A percentile compares a stretch with the other conserved stretches of the same genome.
Conservation (phyloP, 2,888 invertebrate species). For the Biston betularia region DNA sequence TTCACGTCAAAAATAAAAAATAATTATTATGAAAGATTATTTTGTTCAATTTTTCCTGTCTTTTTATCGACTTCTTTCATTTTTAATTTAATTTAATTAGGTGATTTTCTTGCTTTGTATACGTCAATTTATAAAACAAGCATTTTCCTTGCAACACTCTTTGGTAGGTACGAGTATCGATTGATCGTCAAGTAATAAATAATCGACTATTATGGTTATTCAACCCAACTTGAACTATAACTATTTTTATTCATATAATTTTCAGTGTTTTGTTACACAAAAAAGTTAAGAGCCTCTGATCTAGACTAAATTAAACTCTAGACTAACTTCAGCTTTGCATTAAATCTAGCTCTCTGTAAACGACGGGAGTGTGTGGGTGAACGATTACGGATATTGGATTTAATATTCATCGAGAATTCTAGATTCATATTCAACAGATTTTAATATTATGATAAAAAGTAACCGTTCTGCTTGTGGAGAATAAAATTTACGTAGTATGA, state of each 20-base stretch:
- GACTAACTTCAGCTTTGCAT: conserved; percentile 8
- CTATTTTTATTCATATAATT: neutral
- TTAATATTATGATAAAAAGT: conserved; percentile 20
- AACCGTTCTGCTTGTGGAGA: neutral
- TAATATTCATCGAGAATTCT: conserved; percentile 16
- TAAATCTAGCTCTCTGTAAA: conserved; percentile 13
- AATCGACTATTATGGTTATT: conserved; percentile 19
- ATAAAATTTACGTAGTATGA: neutral
- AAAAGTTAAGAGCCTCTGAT: neutral
- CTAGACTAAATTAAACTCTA: neutral
- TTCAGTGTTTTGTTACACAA: neutral
- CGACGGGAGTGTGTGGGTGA: conserved; percentile 3
- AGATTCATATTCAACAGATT: conserved; percentile 17
- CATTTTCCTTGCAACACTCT: too few species aligned
- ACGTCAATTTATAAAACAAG: too few species aligned
- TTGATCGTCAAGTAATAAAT: conserved; percentile 17
- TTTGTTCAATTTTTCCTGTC: conserved; percentile 33
- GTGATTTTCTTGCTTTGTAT: too few species aligned
- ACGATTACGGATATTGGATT: conserved; percentile 19
- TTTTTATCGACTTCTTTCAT: neutral
- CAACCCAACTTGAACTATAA: too few species aligned
- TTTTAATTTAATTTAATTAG: too few species aligned
- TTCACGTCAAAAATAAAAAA: too few species aligned
- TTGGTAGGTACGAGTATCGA: too few species aligned
- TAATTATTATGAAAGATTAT: too few species aligned